Evolutionary conservation across 2,113 vertebrate genomes (phyloP), one percentile per base, ranked within the genome.

Genomic region (Falco punctatus): DNA sequence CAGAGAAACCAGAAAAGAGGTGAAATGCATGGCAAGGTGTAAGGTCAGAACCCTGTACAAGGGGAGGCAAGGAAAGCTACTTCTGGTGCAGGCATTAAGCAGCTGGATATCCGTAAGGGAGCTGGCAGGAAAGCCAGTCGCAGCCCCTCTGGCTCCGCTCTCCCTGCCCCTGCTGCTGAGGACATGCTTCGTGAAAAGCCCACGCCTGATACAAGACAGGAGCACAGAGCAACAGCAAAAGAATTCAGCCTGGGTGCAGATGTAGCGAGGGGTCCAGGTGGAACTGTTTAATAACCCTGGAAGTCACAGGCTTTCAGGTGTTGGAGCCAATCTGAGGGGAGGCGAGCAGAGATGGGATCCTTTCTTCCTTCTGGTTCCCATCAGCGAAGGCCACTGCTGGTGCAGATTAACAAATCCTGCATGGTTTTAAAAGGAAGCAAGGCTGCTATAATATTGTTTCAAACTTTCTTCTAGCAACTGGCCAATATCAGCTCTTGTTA

Each of bases 11-110:
- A 38, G 51, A 49, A 44, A 57, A 59, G 23, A 70, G 3, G 6
- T 49, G 48, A 58, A 67, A 11, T 28, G 8, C 1, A 0, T 13
- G 40, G 26, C 2, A 0, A 28, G 23, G 16, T 30, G 4, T 48
- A 72, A 82, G 27, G 46, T 33, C 57, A 57, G 61, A 70, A 64
- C 5, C 26, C 38, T 19, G 10, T n/a, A 13, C 11, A n/a, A 55
- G 38, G 24, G 6, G 10, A 15, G 13, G 7, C 1, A 1, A 55
- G 57, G 27, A 67, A 21, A 67, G n/a, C 42, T 33, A 4, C 9
- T 51, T 13, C 19, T n/a, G 3, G 10, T n/a, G 26, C 33, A 51
- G n/a, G 6, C 30, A 4, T 30, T 65, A 8, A 49, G 26, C 58
- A 59, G 40, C 23, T 59, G 59, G 33, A 19, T 40, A 20, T 26